Evolutionary conservation across 2,113 vertebrate species (phyloP).

Genomic region (Oceanites oceanicus): DNA sequence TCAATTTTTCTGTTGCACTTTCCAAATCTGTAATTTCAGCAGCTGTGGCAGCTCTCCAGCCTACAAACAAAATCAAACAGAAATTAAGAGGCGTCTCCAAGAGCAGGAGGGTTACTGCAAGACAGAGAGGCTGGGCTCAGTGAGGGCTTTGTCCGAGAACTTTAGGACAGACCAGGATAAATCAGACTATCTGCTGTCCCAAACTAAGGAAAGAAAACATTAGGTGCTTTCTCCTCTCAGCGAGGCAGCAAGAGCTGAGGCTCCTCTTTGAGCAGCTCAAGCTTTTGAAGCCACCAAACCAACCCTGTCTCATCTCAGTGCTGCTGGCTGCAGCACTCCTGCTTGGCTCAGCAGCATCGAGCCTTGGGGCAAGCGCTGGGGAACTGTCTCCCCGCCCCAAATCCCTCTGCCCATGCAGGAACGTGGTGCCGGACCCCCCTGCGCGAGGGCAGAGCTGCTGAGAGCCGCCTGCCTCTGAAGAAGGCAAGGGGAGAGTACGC

Average conservation of each 20-base stretch:
- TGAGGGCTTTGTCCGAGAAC: not conserved
- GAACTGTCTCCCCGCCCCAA: not conserved
- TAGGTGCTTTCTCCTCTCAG: not conserved
- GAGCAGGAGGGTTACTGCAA: not conserved
- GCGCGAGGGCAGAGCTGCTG: not conserved
- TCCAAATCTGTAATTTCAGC: not conserved
- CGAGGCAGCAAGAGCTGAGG: not conserved
- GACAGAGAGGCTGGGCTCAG: not conserved
- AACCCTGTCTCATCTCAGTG: no score
- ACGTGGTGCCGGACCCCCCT: not conserved
- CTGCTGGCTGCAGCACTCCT: not conserved
- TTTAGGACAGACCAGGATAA: not conserved
- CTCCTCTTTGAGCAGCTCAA: not conserved
- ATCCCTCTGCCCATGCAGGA: not conserved
- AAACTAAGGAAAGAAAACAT: not conserved
- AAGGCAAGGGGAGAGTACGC: rapidly evolving
- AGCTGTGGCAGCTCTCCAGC: not conserved
- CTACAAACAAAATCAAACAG: not conserved
- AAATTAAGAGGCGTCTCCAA: not conserved
- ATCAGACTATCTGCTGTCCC: not conserved
- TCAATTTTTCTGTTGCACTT: not conserved
- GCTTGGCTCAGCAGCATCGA: not conserved
- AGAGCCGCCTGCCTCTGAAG: not conserved
- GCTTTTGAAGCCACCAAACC: not conserved
- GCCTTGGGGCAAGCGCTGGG: not conserved